Conservation (phyloP, 2,113 vertebrate genomes). For the Nestor notabilis region DNA sequence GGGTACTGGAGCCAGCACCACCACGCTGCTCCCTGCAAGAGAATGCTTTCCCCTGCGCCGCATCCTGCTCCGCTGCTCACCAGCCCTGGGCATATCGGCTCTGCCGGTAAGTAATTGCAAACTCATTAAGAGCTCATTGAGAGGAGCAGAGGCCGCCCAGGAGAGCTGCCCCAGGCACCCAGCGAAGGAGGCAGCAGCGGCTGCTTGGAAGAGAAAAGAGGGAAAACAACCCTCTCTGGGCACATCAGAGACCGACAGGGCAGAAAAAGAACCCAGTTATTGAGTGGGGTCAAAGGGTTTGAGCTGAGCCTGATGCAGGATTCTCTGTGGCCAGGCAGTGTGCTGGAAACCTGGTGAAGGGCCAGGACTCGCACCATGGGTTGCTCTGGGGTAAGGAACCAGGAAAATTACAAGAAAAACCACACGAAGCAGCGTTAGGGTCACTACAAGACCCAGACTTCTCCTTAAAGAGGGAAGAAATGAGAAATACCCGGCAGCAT, state of each 20-base stretch:
- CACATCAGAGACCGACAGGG: not conserved
- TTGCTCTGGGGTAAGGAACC: not conserved
- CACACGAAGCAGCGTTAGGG: fast-evolving
- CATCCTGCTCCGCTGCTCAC: not conserved
- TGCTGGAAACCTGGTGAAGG: fast-evolving
- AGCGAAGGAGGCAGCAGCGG: not conserved
- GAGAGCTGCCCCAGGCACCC: not conserved
- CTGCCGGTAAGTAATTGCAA: slow-evolving; percentile 19
- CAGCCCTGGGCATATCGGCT: not conserved
- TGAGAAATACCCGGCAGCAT: not conserved
- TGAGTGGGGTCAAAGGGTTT: not conserved
- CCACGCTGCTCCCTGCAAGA: not conserved
- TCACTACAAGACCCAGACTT: not conserved
- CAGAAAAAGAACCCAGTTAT: not conserved
- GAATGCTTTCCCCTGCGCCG: not conserved
- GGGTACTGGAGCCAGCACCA: fast-evolving
- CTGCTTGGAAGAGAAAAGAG: not conserved
- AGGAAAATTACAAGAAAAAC: not conserved
- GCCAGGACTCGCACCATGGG: fast-evolving
- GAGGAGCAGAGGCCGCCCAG: not conserved
- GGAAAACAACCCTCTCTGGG: not conserved
- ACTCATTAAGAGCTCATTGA: slow-evolving; percentile 22
- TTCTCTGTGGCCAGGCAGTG: fast-evolving
- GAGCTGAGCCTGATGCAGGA: not conserved
- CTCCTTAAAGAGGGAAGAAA: not conserved